Base-by-base conservation (phyloP, 2,797 vertebrate species). In the Clarias fuscus region DNA sequence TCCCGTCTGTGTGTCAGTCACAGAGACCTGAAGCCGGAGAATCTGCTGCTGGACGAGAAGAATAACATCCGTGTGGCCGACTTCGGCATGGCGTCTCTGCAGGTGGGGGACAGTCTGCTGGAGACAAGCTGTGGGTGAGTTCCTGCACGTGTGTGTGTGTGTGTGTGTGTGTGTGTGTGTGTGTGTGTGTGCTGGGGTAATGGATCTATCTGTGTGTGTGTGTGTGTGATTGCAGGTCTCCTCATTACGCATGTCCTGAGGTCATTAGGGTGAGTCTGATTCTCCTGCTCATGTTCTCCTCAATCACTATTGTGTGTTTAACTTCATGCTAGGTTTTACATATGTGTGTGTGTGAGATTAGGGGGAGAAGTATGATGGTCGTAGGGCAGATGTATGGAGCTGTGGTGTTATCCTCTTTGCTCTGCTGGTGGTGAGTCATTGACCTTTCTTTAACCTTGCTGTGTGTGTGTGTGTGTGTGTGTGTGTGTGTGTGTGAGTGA, bases 181-280 rank as follows among this genome's bases (percentile, higher is more conserved):
- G 30, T 30, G 1, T 30, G 30, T 30, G 30, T 30, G 30, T 30
- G 30, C 1, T 30, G 30, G 1, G 30, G 73, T 24, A 22, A 73
- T 24, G n/a, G 43, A 53, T 48, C 73, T 76, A 22, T 27, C 27
- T 30, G 30, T 30, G 30, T 30, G 30, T 30, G 30, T 30, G 1
- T 30, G 30, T 30, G 30, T 30, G 30, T 30, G 30, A 1, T 87
- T 89, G 58, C 93, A 99, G 98, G 91, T 99, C 98, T 76, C 98
- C 98, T 17, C 98, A 99, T 95, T 99, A 99, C 79, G 98, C 98
- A 89, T 99, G 98, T 91, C 98, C 98, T 85, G 98, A 99, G 93
- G 98, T 99, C 90, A 99, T 99, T 91, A 95, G 98, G 95, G 98
- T 99, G 92, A 96, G 98, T 94, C 65, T 22, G 48, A 67, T 22